Evolutionary conservation across 2,113 vertebrate genomes (phyloP).

Genomic region (Loxodonta africana): DNA sequence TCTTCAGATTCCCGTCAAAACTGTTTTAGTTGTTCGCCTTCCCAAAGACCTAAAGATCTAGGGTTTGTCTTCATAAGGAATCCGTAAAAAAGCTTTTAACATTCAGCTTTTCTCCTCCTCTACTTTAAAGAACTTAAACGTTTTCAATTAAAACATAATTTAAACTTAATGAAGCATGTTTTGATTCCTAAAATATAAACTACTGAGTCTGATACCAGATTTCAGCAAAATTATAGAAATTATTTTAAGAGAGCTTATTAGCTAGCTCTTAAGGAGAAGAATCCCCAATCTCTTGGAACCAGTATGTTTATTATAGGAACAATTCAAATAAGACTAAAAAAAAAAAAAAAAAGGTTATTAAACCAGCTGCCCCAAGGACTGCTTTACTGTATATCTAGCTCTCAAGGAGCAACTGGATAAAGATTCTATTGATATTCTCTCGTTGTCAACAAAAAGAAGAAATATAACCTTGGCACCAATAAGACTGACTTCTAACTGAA

Average conservation of each 20-base stretch:
- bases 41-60: neutral
- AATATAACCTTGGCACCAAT: neutral
- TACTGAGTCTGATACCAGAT: neutral
- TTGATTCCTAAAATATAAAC: conserved; percentile 26
- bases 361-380: neutral
- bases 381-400: neutral
- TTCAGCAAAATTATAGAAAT: too few relatives aligned
- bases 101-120: conserved; percentile 5
- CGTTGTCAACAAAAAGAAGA: neutral
- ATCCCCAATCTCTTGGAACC: neutral
- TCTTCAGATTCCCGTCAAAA: conserved; percentile 26
- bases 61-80: neutral
- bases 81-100: conserved; percentile 16
- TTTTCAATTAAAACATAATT: conserved; percentile 51
- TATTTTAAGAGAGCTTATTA: too few relatives aligned
- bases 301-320: too few relatives aligned
- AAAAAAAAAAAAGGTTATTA: neutral
- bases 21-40: neutral
- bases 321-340: conserved; percentile 43
- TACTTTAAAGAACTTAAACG: neutral
- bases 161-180: conserved; percentile 43
- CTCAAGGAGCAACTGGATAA: neutral
- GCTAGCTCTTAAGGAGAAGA: too few relatives aligned
- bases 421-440: neutral
- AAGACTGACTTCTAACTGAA: neutral